Evolutionary conservation across 2,113 vertebrate genomes (phyloP).

Genomic region (Anarhynchus alexandrinus): DNA sequence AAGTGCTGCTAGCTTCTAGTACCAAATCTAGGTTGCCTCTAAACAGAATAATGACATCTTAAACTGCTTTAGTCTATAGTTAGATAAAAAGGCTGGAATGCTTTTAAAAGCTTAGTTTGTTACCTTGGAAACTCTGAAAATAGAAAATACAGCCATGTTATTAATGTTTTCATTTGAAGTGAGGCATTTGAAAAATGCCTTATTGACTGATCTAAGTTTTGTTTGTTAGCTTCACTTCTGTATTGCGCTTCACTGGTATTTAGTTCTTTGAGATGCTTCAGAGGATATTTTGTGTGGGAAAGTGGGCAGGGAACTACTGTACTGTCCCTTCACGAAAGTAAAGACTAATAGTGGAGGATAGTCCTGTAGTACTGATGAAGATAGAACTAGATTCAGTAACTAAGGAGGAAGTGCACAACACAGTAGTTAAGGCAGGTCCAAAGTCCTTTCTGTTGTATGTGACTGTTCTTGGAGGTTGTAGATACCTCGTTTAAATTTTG

Average conservation of each 20-base stretch:
- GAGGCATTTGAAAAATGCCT: neutral
- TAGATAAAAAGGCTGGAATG: neutral
- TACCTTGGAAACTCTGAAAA: slow-evolving; percentile 48
- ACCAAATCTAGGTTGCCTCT: slow-evolving; percentile 2
- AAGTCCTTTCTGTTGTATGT: neutral
- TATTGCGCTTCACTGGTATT: neutral
- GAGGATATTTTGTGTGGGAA: neutral
- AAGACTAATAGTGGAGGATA: neutral
- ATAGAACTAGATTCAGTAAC: neutral
- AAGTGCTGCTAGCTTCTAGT: neutral
- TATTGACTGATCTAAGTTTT: neutral
- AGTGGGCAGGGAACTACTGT: neutral
- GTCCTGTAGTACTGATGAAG: neutral
- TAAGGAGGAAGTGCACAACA: neutral
- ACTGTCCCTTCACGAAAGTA: neutral
- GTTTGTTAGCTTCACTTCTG: neutral
- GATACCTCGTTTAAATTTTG: neutral
- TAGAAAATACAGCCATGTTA: neutral
- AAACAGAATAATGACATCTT: slow-evolving; percentile 4
- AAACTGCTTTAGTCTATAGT: slow-evolving; percentile 15
- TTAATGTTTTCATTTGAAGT: slow-evolving; percentile 1
- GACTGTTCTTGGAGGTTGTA: neutral
- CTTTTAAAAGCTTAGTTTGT: slow-evolving; percentile 43
- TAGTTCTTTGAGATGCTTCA: neutral
- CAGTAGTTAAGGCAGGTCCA: neutral